Base-by-base conservation (phyloP, 2,888 invertebrate genomes). In the Dendrolimus houi region DNA sequence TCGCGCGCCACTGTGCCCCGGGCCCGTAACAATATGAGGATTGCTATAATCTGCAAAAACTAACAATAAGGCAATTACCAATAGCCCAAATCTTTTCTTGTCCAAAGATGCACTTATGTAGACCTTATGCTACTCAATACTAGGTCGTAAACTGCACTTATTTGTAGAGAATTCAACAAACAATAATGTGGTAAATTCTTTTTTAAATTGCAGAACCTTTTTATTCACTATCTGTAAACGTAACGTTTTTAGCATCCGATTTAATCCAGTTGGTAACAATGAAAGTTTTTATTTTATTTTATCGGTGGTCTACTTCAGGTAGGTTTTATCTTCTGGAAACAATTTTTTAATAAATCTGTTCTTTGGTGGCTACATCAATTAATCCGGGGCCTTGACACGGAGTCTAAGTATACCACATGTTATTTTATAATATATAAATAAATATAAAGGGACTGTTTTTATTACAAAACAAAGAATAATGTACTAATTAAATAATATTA, bases 181-280 rank as follows among this genome's bases (percentile, higher is more conserved):
- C 29, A 29, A 29, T 29, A 29, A 54, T 29, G 6, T 29, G 29
- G 29, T 29, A 29, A 3, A 40, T 52, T 57, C 55, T 57, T 63
- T 58, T 58, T 64, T 72, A 69, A 70, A 58, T 56, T 52, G 57
- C n/a, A 63, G 63, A 66, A 64, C 62, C 58, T 68, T n/a, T 69
- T 71, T 77, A 68, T 75, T 72, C 72, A 67, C 62, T 60, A 66
- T 67, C 69, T 71, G 68, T 72, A 74, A 74, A 75, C 63, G 72
- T 67, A 68, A 73, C 71, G 68, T 78, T 75, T 75, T 79, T 77
- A 70, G 68, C 76, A 70, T 66, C 63, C 75, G 72, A 78, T 85
- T 85, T 86, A 87, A 87, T 86, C 79, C 85, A 81, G 87, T 87
- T 85, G 72, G 64, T 75, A 79, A 83, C 84, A 86, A 87, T 83